Percentiles rank a stretch among this genome's conserved stretches.
Evolutionary conservation across 2,797 vertebrate genomes (phyloP).

Genomic region (Poeciliopsis infans): DNA sequence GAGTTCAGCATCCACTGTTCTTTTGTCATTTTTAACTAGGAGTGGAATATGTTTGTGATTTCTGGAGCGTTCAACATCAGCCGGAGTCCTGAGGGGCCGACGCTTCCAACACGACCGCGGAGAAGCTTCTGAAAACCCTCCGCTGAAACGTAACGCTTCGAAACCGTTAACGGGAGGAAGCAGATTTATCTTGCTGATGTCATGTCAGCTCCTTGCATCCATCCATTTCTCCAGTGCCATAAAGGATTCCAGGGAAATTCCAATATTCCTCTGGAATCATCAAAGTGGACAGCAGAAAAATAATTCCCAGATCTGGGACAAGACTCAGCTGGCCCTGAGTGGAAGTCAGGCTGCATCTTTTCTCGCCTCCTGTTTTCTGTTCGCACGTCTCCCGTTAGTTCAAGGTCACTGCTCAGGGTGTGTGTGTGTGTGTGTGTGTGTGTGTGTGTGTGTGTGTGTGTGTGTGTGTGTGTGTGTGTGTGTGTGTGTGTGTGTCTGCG

Average conservation of each 20-base stretch:
- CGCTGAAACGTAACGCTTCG: conserved; percentile 46
- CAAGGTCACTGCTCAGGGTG: conserved; percentile 52
- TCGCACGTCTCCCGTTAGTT: conserved; percentile 56
- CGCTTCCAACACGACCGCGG: conserved; percentile 14
- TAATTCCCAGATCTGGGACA: conserved; percentile 60
- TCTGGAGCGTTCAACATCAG: conserved; percentile 1
- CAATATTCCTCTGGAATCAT: conserved; percentile 16
- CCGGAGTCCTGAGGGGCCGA: conserved; percentile 22
- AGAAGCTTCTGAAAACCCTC: conserved; percentile 37
- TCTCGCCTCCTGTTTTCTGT: conserved; percentile 62
- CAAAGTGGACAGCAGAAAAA: conserved; percentile 29
- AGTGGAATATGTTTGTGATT: background rate
- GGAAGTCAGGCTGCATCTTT: conserved; percentile 65
- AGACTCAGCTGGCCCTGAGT: conserved; percentile 56
- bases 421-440: conserved; percentile 14
- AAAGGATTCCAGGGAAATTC: conserved; percentile 27
- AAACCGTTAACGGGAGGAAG: conserved; percentile 55
- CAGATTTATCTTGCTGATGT: conserved; percentile 42
- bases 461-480: conserved; percentile 12
- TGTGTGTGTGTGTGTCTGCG: conserved; percentile 10
- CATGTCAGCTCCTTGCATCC: conserved; percentile 23
- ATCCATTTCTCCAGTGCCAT: conserved; percentile 8
- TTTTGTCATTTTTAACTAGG: conserved; percentile 22
- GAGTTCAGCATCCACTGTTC: conserved; percentile 13
- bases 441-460: conserved; percentile 10